These are phyloP conservation scores for Osmerus eperlanus DNA, from an alignment of 2,113 vertebrate genomes.

Conservation along the genomic window DNA sequence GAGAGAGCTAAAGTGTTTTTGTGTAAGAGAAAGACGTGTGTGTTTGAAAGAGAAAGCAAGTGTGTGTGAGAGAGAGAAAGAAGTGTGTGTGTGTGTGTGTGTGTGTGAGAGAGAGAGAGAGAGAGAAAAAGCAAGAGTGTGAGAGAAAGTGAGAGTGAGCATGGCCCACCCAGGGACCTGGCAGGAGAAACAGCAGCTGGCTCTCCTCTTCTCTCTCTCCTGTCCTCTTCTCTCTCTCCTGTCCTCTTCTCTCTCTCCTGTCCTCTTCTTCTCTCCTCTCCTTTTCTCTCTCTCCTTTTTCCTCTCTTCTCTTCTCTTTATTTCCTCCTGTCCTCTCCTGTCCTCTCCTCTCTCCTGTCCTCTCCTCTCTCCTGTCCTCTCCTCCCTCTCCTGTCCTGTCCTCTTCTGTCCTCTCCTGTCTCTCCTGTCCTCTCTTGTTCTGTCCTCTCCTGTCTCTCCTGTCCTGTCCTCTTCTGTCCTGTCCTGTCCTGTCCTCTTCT, in stretches of 20 bases:
- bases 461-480: conserved; percentile 24
- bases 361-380: not conserved
- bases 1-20: too few relatives aligned
- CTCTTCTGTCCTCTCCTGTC: not conserved
- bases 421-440: conserved; percentile 26
- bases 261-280: not conserved
- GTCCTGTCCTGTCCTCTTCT: conserved; percentile 31
- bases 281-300: conserved; percentile 8
- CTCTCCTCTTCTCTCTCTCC: conserved; percentile 5
- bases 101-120: not conserved
- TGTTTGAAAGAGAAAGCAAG: too few relatives aligned
- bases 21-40: too few relatives aligned
- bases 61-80: not conserved
- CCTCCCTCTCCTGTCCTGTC: conserved; percentile 27
- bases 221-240: conserved; percentile 27
- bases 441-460: conserved; percentile 10
- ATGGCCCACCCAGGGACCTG: not conserved
- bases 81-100: not conserved
- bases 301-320: conserved; percentile 48
- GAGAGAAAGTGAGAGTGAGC: not conserved
- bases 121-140: not conserved
- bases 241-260: conserved; percentile 24
- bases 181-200: conserved; percentile 14
- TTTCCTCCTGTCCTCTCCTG: not conserved
- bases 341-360: not conserved